These are phyloP conservation scores for roundworm (Caenorhabditis elegans) DNA, from an alignment of 1,140 invertebrate genomes.

Conservation along the genomic window DNA sequence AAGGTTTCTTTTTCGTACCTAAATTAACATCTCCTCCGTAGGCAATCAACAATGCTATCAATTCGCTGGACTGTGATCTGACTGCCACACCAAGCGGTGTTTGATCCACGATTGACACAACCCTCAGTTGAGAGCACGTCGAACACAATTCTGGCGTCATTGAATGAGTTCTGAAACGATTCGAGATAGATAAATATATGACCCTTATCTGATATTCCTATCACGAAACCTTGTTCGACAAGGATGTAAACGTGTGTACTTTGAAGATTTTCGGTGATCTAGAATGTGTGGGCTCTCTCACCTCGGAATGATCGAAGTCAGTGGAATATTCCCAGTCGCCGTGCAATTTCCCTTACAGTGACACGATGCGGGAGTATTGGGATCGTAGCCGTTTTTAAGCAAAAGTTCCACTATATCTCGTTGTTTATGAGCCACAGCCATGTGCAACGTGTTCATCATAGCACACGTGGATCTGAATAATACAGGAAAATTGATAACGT, in stretches of 20 bases:
- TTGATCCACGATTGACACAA: slow-evolving; percentile 65
- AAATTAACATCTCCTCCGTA: slow-evolving; percentile 65
- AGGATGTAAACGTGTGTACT: neutral
- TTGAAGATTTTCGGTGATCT: neutral
- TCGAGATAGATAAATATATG: neutral
- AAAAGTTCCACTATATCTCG: slow-evolving; percentile 63
- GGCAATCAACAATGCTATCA: slow-evolving; percentile 60
- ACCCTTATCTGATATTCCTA: neutral
- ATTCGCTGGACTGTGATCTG: slow-evolving; percentile 57
- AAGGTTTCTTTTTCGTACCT: neutral
- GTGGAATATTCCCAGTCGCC: slow-evolving; percentile 62
- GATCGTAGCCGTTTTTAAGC: slow-evolving; percentile 64
- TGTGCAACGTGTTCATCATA: slow-evolving; percentile 62
- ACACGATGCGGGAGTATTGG: slow-evolving; percentile 60
- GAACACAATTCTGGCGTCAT: slow-evolving; percentile 62
- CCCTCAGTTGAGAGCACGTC: slow-evolving; percentile 57
- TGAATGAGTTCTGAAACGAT: slow-evolving; percentile 52
- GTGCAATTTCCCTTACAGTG: slow-evolving; percentile 64
- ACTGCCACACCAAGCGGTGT: slow-evolving; percentile 63
- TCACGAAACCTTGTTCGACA: neutral
- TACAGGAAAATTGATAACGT: neutral
- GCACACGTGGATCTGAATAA: slow-evolving; percentile 60
- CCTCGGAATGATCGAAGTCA: slow-evolving; percentile 64
- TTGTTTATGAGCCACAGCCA: slow-evolving; percentile 65
- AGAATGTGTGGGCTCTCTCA: no score